Percentiles rank a stretch among this genome's conserved stretches.
Evolutionary conservation across 2,113 vertebrate species (phyloP).

Genomic region (Phasianus colchicus): DNA sequence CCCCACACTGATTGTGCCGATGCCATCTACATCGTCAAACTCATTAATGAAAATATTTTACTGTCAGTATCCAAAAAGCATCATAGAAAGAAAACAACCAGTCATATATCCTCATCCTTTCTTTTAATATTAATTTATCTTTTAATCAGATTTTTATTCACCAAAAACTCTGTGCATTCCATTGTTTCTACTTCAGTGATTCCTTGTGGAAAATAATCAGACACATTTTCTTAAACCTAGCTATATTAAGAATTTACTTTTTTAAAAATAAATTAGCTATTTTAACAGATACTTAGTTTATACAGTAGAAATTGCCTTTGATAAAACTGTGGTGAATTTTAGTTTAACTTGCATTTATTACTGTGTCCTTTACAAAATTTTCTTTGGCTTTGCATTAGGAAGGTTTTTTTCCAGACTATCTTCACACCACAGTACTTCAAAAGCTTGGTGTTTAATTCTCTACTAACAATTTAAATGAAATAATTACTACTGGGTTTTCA

Average conservation of each 20-base stretch:
- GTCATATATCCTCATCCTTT: not conserved
- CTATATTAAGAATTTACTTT: accelerated
- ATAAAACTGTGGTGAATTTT: not conserved
- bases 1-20: not conserved
- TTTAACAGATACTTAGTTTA: not conserved
- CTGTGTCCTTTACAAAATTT: not conserved
- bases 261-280: not conserved
- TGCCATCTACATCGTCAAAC: not conserved
- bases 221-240: not conserved
- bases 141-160: not conserved
- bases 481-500: not conserved
- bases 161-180: not conserved
- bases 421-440: not conserved
- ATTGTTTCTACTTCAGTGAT: not conserved
- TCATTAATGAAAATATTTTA: not conserved
- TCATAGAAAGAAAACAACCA: not conserved
- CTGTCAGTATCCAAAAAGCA: not conserved
- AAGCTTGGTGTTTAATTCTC: not conserved
- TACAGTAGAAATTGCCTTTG: not conserved
- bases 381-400: not conserved
- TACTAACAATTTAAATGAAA: not conserved
- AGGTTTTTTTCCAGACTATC: not conserved
- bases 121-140: not conserved
- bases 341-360: not conserved
- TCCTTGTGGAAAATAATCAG: not conserved